Evolutionary conservation across 2,888 invertebrate genomes (phyloP).

Genomic region (Troides aeacus): DNA sequence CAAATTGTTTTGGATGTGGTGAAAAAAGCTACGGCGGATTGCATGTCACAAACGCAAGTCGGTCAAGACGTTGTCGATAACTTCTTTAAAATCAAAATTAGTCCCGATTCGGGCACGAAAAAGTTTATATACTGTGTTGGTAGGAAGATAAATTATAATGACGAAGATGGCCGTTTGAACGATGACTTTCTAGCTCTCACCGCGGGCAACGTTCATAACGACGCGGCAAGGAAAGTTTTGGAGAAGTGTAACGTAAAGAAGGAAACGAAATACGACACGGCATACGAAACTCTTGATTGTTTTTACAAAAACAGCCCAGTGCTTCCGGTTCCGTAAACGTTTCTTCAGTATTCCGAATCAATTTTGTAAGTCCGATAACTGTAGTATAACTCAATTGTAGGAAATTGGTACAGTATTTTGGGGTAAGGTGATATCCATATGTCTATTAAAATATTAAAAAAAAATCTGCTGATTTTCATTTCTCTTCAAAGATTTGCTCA

Average conservation of each 20-base stretch:
- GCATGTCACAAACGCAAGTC: background rate
- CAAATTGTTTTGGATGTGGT: background rate
- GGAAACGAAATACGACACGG: background rate
- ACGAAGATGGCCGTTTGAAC: constrained; percentile 4
- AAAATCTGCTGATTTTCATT: too few relatives aligned
- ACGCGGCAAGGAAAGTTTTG: background rate
- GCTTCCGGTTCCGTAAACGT: constrained; percentile 15
- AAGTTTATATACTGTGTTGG: constrained; percentile 1
- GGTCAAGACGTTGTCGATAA: background rate
- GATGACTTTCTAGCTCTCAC: background rate
- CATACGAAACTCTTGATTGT: background rate
- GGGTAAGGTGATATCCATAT: too few relatives aligned
- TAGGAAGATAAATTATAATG: background rate
- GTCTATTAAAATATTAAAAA: too few relatives aligned
- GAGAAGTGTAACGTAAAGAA: background rate
- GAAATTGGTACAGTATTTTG: too few relatives aligned
- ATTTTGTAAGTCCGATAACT: background rate
- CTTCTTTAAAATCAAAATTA: background rate
- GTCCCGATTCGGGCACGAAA: background rate
- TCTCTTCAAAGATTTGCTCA: too few relatives aligned
- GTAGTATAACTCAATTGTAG: too few relatives aligned
- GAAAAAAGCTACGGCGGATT: background rate
- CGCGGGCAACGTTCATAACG: background rate
- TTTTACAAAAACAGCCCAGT: background rate
- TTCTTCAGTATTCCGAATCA: background rate